Base-by-base conservation (phyloP, 2,113 vertebrate genomes). In the Bujurquina vittata region DNA sequence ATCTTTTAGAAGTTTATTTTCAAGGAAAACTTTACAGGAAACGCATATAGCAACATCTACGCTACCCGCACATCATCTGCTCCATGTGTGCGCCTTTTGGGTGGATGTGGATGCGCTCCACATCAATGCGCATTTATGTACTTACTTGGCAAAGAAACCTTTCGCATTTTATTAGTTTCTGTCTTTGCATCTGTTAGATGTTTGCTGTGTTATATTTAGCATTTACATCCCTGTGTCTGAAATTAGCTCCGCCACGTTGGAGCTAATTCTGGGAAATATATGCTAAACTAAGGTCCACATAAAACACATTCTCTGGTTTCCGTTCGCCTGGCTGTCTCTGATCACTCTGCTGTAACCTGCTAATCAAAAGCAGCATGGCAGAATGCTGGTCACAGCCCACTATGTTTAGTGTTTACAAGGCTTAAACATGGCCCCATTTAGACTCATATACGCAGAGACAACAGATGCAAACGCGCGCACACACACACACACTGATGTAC, bases 381-480 rank as follows among this genome's bases (percentile, higher is more conserved):
- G 81, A 81, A 40, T 8, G 81, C 81, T 75, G 87, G 83, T 88
- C 84, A 46, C 86, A 74, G 87, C 86, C 76, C 85, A 83, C 91
- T 94, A 93, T 93, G 89, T 93, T 94, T 94, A 94, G 91, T 92
- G 93, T 93, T 94, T 94, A 94, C 85, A 84, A 90, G 91, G 83
- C 81, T 86, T 57, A 83, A 87, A 89, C 89, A 60, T 1, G 8
- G 69, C 78, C 61, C 59, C 10, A n/a, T 88, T 92, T 84, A 89
- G 88, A 88, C 78, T 73, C 80, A 63, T 87, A 81, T 77, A 83
- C 75, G 56, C 61, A 55, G 33, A 69, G 49, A 81, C 67, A 77
- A 57, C 84, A 59, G 55, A 86, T 81, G 61, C 37, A 67, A 65
- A 52, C 35, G 49, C 77, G 11, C 75, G 49, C 35, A 62, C 60